These are phyloP conservation scores for Oreochromis tanganicae DNA, from an alignment of 2,113 vertebrate genomes.

Conservation along the genomic window DNA sequence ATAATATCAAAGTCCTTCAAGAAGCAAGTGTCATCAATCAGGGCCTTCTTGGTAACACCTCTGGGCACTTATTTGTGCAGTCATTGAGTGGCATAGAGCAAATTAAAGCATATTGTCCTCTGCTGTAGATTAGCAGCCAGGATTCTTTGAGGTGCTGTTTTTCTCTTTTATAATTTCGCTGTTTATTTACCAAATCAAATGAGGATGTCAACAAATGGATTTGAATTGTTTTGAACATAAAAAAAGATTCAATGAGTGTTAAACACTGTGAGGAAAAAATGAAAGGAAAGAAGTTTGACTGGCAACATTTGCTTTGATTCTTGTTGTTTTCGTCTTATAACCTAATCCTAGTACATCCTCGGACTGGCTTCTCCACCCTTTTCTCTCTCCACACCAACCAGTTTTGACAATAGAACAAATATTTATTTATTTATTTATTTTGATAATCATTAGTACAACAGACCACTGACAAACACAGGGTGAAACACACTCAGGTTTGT, in stretches of 20 bases:
- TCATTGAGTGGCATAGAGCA: neutral
- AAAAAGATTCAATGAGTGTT: neutral
- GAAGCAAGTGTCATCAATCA: neutral
- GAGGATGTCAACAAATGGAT: neutral
- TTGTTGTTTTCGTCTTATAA: neutral
- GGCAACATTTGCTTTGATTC: neutral
- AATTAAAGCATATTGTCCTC: neutral
- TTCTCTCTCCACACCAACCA: neutral
- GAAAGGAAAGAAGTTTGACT: neutral
- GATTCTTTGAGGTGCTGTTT: neutral
- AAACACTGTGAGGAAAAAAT: neutral
- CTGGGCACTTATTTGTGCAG: neutral
- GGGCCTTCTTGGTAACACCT: neutral
- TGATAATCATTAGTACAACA: neutral
- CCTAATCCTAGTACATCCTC: neutral
- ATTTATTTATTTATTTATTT: neutral
- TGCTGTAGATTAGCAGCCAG: neutral
- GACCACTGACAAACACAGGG: neutral
- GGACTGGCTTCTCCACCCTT: neutral
- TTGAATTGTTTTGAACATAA: neutral
- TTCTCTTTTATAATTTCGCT: neutral
- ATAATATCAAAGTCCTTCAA: neutral
- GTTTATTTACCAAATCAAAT: neutral
- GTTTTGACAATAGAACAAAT: neutral
- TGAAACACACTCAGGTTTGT: neutral